Conservation (phyloP, 2,888 invertebrate genomes). For the Ctenicera cuprea region DNA sequence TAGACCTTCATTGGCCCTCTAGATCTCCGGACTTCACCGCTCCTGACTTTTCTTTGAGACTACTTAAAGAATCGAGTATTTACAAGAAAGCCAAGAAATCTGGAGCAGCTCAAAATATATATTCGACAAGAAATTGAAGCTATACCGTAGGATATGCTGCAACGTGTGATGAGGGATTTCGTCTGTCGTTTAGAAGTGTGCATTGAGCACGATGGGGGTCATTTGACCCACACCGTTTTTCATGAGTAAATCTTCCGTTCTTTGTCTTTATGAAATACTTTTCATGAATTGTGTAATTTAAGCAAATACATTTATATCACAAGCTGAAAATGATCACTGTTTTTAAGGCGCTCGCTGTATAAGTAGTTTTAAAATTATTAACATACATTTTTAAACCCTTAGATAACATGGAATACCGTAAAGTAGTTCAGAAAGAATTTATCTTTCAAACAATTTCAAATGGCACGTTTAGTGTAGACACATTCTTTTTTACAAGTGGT, state of each 20-base stretch:
- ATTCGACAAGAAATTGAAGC: neutral
- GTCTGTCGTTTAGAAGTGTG: neutral
- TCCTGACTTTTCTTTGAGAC: neutral
- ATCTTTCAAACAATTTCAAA: constrained; percentile 87
- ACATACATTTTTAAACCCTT: too few species aligned
- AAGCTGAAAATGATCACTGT: too few species aligned
- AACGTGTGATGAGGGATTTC: neutral
- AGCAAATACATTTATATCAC: too few species aligned
- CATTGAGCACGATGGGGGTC: neutral
- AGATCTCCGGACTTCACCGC: neutral
- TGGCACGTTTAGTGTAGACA: constrained; percentile 88
- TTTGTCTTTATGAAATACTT: too few species aligned
- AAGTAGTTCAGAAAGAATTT: constrained; percentile 84
- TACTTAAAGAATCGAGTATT: neutral
- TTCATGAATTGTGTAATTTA: neutral
- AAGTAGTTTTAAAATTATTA: too few species aligned
- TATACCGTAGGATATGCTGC: neutral
- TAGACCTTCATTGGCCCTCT: neutral
- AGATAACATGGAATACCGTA: constrained; percentile 85
- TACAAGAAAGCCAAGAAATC: neutral
- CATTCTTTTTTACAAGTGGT: constrained; percentile 88
- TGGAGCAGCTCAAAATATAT: neutral
- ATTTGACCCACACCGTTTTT: neutral
- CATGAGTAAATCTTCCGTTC: too few species aligned
- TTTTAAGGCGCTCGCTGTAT: too few species aligned